Base-by-base conservation (phyloP, 2,888 invertebrate genomes). In the Erebia palarica region DNA sequence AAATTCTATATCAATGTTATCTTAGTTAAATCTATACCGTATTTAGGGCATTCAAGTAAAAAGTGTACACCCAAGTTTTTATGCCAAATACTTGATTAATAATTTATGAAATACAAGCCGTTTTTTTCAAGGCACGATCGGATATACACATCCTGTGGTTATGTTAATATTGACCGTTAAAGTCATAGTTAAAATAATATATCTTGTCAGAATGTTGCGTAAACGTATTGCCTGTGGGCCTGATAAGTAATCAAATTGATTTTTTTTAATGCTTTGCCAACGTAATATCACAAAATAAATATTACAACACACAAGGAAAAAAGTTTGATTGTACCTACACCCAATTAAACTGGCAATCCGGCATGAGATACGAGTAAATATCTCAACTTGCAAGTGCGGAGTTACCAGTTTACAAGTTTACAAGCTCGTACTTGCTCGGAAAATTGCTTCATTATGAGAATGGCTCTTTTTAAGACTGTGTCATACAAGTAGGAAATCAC, bases 61-160 rank as follows among this genome's bases (percentile, higher is more conserved):
- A 64, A 70, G 59, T 47, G 14, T 51, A 11, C 44, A 64, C 63
- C 49, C 8, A 47, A 67, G 61, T 73, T 70, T 73, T 70, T 70
- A 58, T 68, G 47, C 49, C 61, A 65, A 69, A 63, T 58, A 66
- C 18, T 42, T 64, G 57, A 74, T 74, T 69, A 71, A 71, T 72
- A 66, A 74, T 74, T 70, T 70, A 74, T 74, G 49, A 70, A 70
- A 72, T 68, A 70, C 65, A 58, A 61, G 36, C 7, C 9, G 51
- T 70, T 68, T 59, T 51, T 51, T 58, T 14, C n/a, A 42, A 69
- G 21, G 21, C 60, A 47, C 21, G 65, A 68, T 51, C 65, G 59
- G 68, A 71, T 61, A 44, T 60, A 55, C n/a, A 70, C 73, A 74
- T 74, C 74, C 74, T 74, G 74, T 70, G 66, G 63, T 66, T 72